Conservation (phyloP, 2,113 vertebrate genomes). For the Gymnorhina tibicen region DNA sequence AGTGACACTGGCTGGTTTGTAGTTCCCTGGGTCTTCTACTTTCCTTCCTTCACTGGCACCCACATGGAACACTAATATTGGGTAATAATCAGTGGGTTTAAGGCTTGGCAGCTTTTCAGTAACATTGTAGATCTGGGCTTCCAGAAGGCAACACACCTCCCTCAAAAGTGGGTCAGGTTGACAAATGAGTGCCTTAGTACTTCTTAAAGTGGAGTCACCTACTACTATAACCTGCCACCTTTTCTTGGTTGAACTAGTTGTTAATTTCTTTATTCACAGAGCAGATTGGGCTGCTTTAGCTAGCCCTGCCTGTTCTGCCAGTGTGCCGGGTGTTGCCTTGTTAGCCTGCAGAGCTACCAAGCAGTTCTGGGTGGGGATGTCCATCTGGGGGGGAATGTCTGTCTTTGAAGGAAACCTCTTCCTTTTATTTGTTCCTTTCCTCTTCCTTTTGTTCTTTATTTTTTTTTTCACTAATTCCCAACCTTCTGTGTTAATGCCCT, state of each 20-base stretch:
- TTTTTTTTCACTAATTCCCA: background rate
- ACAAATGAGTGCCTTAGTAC: background rate
- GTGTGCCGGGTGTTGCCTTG: background rate
- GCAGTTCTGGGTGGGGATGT: background rate
- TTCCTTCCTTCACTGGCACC: background rate
- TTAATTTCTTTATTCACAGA: background rate
- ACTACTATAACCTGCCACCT: fast-evolving
- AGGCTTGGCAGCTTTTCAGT: background rate
- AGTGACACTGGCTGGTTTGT: background rate
- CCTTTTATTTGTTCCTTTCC: background rate
- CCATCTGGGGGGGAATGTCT: fast-evolving
- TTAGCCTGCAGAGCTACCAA: background rate
- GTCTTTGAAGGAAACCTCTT: background rate
- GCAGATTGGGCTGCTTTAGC: background rate
- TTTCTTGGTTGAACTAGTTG: background rate
- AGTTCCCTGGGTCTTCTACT: background rate
- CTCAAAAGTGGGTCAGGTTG: background rate
- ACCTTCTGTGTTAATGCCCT: background rate
- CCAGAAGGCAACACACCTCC: background rate
- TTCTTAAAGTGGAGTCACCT: background rate
- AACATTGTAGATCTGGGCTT: background rate
- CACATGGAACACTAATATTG: background rate
- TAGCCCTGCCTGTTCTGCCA: background rate
- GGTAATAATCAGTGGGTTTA: background rate
- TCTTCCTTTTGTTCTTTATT: background rate